phyloP scores from a whole-genome alignment of 2,888 invertebrate genomes.

The Dilophus febrilis region DNA sequence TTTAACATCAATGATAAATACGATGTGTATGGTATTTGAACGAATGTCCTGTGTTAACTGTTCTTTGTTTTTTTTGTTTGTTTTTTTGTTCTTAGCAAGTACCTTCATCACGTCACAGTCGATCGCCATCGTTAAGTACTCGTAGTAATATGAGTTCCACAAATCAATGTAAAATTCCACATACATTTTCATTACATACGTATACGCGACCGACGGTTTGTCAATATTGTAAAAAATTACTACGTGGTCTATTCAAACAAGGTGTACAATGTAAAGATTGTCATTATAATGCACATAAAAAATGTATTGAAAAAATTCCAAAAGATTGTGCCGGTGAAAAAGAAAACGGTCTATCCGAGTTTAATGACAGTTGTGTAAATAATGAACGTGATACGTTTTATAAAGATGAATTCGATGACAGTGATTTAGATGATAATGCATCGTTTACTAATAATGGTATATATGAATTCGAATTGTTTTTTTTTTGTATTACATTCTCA shows the following conservation, averaged over 20 bases:
- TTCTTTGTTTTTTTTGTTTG: too few relatives aligned
- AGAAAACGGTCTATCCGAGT: constrained; percentile 32
- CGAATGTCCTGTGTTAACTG: too few relatives aligned
- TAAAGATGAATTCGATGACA: constrained; percentile 38
- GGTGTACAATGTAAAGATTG: constrained; percentile 96
- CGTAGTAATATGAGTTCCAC: constrained; percentile 30
- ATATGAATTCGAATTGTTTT: too few relatives aligned
- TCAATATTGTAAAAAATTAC: constrained; percentile 85
- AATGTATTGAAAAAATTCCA: constrained; percentile 77
- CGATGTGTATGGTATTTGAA: too few relatives aligned
- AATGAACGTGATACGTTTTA: constrained; percentile 20
- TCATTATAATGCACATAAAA: constrained; percentile 90
- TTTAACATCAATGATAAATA: too few relatives aligned
- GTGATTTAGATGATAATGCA: constrained; percentile 38
- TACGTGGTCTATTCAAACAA: constrained; percentile 90
- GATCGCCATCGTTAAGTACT: constrained; percentile 53
- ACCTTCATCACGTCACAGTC: constrained; percentile 36
- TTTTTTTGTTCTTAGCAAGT: too few relatives aligned
- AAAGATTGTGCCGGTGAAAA: constrained; percentile 78
- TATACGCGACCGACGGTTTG: constrained; percentile 96
- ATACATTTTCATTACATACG: constrained; percentile 91
- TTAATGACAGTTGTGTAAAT: constrained; percentile 19
- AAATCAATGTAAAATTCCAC: constrained; percentile 51
- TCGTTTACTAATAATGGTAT: constrained; percentile 5
- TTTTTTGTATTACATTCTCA: too few relatives aligned